These are phyloP conservation scores for Gambusia holbrooki DNA, from an alignment of 2,113 vertebrate species.

Conservation along the genomic window DNA sequence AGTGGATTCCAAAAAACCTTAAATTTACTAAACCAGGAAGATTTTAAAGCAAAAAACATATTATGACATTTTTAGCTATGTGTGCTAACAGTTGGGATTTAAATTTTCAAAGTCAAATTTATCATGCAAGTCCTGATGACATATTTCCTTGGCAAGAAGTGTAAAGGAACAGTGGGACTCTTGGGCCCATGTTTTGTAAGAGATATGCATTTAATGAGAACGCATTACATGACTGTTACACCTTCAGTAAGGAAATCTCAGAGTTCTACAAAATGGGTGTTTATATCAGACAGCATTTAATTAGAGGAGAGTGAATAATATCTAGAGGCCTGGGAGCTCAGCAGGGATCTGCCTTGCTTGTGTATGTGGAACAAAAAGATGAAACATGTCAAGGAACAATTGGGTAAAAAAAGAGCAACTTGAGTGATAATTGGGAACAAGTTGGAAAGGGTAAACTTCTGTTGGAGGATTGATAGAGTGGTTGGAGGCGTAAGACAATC, in stretches of 20 bases:
- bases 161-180: conserved; percentile 36
- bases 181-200: conserved; percentile 46
- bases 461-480: conserved; percentile 41
- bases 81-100: conserved; percentile 8
- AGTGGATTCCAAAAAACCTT: conserved; percentile 23
- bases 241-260: conserved; percentile 29
- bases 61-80: not conserved
- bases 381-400: conserved; percentile 48
- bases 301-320: conserved; percentile 54
- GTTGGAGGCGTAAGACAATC: conserved; percentile 54
- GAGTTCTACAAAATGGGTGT: conserved; percentile 41
- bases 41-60: conserved; percentile 7
- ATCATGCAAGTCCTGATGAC: not conserved
- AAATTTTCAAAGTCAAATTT: conserved; percentile 1
- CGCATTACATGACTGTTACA: conserved; percentile 46
- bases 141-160: conserved; percentile 7
- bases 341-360: conserved; percentile 23
- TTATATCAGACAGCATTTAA: conserved; percentile 58
- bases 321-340: conserved; percentile 35
- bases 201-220: conserved; percentile 58
- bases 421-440: conserved; percentile 40
- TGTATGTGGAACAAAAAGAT: conserved; percentile 3
- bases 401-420: conserved; percentile 1
- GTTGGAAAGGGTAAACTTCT: conserved; percentile 36
- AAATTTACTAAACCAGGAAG: conserved; percentile 4